These are phyloP conservation scores for Taxidea taxus DNA, from an alignment of 2,113 vertebrate genomes.

Conservation along the genomic window DNA sequence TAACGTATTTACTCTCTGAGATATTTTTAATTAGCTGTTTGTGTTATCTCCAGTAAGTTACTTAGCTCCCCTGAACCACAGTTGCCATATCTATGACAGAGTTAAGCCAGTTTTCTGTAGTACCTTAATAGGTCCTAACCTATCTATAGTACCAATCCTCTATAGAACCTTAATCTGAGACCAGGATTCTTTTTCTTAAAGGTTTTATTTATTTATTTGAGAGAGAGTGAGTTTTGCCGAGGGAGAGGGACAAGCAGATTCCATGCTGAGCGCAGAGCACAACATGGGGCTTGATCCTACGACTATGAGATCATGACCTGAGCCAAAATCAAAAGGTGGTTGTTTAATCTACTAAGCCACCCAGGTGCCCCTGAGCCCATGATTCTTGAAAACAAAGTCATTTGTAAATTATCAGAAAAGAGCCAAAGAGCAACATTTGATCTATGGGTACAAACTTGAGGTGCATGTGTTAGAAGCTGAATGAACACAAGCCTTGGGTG, in stretches of 20 bases:
- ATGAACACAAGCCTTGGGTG: neutral
- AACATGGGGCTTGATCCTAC: neutral
- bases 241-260: neutral
- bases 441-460: neutral
- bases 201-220: neutral
- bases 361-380: neutral
- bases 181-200: neutral
- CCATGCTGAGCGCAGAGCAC: neutral
- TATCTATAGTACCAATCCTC: too few relatives aligned
- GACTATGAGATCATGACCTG: neutral
- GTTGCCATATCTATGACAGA: neutral
- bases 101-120: neutral
- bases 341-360: neutral
- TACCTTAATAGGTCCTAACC: neutral
- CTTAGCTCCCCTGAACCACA: neutral
- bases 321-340: neutral
- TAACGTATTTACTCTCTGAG: neutral
- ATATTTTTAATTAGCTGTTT: neutral
- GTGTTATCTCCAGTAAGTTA: neutral
- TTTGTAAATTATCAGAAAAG: neutral
- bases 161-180: neutral
- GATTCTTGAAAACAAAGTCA: neutral
- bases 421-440: neutral
- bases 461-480: neutral
- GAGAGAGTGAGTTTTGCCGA: neutral